These are phyloP conservation scores for Monodelphis domestica DNA, from an alignment of 2,797 vertebrate genomes.

Conservation along the genomic window DNA sequence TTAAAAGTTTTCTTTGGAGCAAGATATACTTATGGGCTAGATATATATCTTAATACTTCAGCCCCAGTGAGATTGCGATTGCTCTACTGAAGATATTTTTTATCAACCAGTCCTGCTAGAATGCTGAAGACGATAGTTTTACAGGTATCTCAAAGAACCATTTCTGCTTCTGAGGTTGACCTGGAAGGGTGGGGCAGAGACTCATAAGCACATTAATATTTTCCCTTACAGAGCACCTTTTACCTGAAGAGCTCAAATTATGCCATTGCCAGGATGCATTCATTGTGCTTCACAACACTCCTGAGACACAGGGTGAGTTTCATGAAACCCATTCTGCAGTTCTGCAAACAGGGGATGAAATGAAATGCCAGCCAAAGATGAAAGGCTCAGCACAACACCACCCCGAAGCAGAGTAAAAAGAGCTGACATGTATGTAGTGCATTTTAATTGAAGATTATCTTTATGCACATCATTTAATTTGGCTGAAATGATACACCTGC, in stretches of 20 bases:
- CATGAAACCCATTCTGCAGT: slow-evolving; percentile 30
- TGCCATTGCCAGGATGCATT: slow-evolving; percentile 41
- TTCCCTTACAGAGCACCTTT: slow-evolving; percentile 69
- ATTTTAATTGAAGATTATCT: neutral
- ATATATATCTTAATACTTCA: slow-evolving; percentile 9
- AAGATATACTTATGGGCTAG: neutral
- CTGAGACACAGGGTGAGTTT: slow-evolving; percentile 58
- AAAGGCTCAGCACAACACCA: neutral
- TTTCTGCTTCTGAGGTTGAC: slow-evolving; percentile 44
- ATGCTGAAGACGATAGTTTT: slow-evolving; percentile 34
- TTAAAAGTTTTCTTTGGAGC: neutral
- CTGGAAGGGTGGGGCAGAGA: neutral
- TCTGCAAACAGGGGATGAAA: slow-evolving; percentile 24
- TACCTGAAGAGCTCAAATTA: slow-evolving; percentile 67
- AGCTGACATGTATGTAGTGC: neutral
- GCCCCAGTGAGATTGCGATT: slow-evolving; percentile 22
- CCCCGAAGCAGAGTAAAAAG: neutral
- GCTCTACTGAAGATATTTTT: slow-evolving; percentile 37
- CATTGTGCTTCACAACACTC: slow-evolving; percentile 51
- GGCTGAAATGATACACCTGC: neutral
- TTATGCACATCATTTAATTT: neutral
- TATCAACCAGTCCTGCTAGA: slow-evolving; percentile 43
- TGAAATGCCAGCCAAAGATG: slow-evolving; percentile 10
- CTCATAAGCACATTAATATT: slow-evolving; percentile 58
- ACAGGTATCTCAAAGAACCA: slow-evolving; percentile 35